Evolutionary conservation across 2,113 vertebrate species (phyloP).

Genomic region (Gambusia affinis): DNA sequence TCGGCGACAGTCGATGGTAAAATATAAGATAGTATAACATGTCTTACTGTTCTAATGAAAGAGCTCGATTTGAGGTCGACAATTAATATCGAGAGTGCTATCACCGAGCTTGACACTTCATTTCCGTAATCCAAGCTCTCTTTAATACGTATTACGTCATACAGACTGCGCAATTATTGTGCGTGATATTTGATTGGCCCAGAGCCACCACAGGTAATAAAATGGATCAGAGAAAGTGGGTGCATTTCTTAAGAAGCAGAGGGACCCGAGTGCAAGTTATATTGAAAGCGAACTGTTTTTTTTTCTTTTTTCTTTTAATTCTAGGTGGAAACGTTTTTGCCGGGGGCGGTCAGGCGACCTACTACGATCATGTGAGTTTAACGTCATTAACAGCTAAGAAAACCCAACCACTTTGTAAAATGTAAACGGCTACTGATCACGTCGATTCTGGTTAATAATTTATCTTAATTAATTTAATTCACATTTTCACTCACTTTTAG

Average conservation of each 20-base stretch:
- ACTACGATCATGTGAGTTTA: too few relatives aligned
- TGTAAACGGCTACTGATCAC: too few relatives aligned
- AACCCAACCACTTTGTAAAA: too few relatives aligned
- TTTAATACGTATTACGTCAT: slow-evolving; percentile 19
- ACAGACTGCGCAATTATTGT: background rate
- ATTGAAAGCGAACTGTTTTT: background rate
- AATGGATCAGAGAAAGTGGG: background rate
- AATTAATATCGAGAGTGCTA: background rate
- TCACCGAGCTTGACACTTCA: slow-evolving; percentile 28
- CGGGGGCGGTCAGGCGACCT: too few relatives aligned
- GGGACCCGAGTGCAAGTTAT: background rate
- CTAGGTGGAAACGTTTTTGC: too few relatives aligned
- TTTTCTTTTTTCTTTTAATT: too few relatives aligned
- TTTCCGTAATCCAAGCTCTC: slow-evolving; percentile 29
- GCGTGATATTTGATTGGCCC: slow-evolving; percentile 21
- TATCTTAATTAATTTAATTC: too few relatives aligned
- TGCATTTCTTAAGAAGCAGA: background rate
- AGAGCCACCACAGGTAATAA: background rate
- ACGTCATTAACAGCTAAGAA: too few relatives aligned
- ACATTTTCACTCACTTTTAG: too few relatives aligned
- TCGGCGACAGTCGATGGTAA: accelerated
- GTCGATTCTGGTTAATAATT: too few relatives aligned
- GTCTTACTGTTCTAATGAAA: slow-evolving; percentile 22
- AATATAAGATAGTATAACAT: accelerated
- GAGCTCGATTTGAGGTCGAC: background rate